Conservation (phyloP, 2,113 vertebrate genomes). For the Xiphophorus maculatus region DNA sequence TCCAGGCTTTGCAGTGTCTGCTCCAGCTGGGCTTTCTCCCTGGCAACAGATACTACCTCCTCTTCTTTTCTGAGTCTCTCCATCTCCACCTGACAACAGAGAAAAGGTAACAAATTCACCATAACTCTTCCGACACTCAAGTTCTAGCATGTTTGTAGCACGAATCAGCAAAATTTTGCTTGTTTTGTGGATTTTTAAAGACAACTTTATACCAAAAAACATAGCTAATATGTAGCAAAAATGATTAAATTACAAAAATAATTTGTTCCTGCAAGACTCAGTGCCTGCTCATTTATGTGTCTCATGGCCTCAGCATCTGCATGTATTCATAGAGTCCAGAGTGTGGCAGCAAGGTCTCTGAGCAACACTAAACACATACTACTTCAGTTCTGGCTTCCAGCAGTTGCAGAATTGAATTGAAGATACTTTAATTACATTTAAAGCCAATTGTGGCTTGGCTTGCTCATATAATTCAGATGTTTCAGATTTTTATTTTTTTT, state of each 20-base stretch:
- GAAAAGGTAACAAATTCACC: constrained; percentile 38
- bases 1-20: constrained; percentile 63
- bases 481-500: constrained; percentile 31
- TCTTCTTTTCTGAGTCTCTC: constrained; percentile 74
- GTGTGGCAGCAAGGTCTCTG: constrained; percentile 42
- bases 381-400: constrained; percentile 66
- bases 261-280: constrained; percentile 10
- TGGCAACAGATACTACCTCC: constrained; percentile 42
- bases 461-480: constrained; percentile 21
- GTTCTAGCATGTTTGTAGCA: constrained; percentile 42
- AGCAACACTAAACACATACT: constrained; percentile 48
- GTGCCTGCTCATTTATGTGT: constrained; percentile 22
- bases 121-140: constrained; percentile 11
- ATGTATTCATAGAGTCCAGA: constrained; percentile 33
- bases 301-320: constrained; percentile 12
- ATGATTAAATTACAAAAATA: constrained; percentile 7
- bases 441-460: constrained; percentile 63
- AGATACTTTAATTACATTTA: constrained; percentile 61
- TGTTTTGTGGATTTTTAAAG: constrained; percentile 10
- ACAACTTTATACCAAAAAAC: constrained; percentile 6
- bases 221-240: not conserved
- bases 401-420: constrained; percentile 50
- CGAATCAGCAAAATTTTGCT: constrained; percentile 44
- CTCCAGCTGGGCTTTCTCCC: constrained; percentile 69
- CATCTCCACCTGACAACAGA: constrained; percentile 74